Base-by-base conservation (phyloP, 1,140 invertebrate species). In the Bombus affinis region DNA sequence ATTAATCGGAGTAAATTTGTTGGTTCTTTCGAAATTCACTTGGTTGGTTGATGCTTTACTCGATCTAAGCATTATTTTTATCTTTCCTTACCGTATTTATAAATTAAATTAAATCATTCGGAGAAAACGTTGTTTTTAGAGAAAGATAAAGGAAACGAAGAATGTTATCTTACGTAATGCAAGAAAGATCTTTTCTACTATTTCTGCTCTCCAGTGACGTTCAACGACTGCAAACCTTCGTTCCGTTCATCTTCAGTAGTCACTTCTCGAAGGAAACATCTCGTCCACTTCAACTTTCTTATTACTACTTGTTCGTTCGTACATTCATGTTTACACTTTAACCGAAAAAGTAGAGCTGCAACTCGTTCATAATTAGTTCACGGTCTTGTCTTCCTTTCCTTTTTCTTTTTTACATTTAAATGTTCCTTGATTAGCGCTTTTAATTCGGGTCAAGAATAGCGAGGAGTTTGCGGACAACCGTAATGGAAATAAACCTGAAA, bases 371-470 rank as follows among this genome's bases (percentile, higher is more conserved):
- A 81, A 81, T 81, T 72, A 72, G 68, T 81, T 72, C 35, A 28
- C 37, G 47, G 35, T 72, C 68, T 59, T 62, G 15, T 44, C 25
- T 81, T 62, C 12, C n/a, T n/a, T 62, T 62, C 35, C 25, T 81
- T 62, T 62, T 12, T n/a, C 12, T 59, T 22, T 28, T 25, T 32
- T 37, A 25, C 44, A 32, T 47, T 70, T 35, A 71, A 81, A 81
- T 32, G 66, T 71, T 22, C 47, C 47, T 12, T 53, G 62, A 32
- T 62, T 66, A 25, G 39, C 62, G 44, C 22, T 37, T 35, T 37
- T 81, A 73, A 81, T 73, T 81, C 39, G 22, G 80, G 80, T 81
- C 70, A 81, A 73, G 80, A 81, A 71, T 73, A 53, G 70, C 37
- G 53, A 73, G 37, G 39, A 81, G 70, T 73, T 39, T 59, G 53